Evolutionary conservation across 2,888 invertebrate genomes (phyloP), one percentile per base, ranked within the genome.

Genomic region (Melinopterus prodromus): DNA sequence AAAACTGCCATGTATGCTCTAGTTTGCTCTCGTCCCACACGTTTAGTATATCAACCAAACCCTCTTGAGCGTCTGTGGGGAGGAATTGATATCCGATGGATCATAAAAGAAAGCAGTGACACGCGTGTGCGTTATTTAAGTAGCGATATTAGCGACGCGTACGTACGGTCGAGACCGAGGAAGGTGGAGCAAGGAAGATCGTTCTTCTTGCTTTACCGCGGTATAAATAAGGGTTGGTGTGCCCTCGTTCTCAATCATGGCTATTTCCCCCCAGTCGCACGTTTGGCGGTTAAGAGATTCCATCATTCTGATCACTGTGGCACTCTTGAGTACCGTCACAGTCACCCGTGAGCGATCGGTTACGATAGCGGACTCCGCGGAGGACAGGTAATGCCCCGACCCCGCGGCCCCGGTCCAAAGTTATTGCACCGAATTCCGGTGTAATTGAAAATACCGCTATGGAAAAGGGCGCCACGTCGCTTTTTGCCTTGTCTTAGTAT

Each of bases 241-340:
- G 79, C 84, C 83, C 82, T 82, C 85, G 86, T 88, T 87, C 87
- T 90, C 89, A 89, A 90, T 89, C 89, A 89, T 89, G 89, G 89
- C 89, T 89, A 90, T 90, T 88, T 89, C 85, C 88, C 90, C 90
- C 90, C 86, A 88, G 89, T 85, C 86, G 89, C 88, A 86, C 89
- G 87, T 89, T 89, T 88, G 88, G 89, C 87, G 89, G 89, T 89
- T 89, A 89, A 89, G 87, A 90, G 89, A 90, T 90, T 90, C 90
- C 90, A 89, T 90, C 89, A 89, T 89, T 89, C 87, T 88, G 89
- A 89, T 89, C 89, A 88, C 86, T 88, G 89, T 89, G 86, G 89
- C 87, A 88, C 90, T 88, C 89, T 86, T 85, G 90, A 89, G 90
- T 87, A 88, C 87, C 86, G 88, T 89, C 88, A 84, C 85, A 87